Conservation (phyloP, 2,888 invertebrate genomes). For the Myopa tessellatipennis region DNA sequence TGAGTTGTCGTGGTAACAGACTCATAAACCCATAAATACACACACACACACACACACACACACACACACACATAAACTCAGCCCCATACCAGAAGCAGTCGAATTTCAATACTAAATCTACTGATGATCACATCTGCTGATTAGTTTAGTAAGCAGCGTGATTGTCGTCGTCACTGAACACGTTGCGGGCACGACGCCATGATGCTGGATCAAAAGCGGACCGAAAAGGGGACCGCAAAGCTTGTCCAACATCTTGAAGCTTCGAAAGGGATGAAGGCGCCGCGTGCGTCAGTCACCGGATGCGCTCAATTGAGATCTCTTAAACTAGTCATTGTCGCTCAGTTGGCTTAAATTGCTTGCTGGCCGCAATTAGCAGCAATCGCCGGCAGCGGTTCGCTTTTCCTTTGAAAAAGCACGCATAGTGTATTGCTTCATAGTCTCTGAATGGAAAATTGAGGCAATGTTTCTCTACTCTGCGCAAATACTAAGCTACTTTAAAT, state of each 20-base stretch:
- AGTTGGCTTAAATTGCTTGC: neutral
- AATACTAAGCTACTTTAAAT: too few species aligned
- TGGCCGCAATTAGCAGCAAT: neutral
- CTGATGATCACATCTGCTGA: constrained; percentile 12
- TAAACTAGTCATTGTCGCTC: neutral
- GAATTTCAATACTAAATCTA: neutral
- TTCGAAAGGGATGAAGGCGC: constrained; percentile 5
- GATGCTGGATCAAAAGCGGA: neutral
- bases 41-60: neutral
- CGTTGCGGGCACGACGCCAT: neutral
- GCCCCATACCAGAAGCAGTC: neutral
- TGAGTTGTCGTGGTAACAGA: neutral
- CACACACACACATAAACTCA: neutral
- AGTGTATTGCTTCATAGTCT: too few species aligned
- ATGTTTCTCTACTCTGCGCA: too few species aligned
- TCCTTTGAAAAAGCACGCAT: too few species aligned
- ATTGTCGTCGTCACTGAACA: neutral
- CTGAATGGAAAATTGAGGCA: too few species aligned
- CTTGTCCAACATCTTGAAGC: neutral
- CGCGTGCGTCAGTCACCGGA: neutral
- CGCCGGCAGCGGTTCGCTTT: too few species aligned
- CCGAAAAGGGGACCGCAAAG: neutral
- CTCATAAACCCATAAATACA: neutral
- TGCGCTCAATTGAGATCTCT: constrained; percentile 20
- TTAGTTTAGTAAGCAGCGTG: neutral